Conservation (phyloP, 2,888 invertebrate genomes). For the Bedellia somnulentella region DNA sequence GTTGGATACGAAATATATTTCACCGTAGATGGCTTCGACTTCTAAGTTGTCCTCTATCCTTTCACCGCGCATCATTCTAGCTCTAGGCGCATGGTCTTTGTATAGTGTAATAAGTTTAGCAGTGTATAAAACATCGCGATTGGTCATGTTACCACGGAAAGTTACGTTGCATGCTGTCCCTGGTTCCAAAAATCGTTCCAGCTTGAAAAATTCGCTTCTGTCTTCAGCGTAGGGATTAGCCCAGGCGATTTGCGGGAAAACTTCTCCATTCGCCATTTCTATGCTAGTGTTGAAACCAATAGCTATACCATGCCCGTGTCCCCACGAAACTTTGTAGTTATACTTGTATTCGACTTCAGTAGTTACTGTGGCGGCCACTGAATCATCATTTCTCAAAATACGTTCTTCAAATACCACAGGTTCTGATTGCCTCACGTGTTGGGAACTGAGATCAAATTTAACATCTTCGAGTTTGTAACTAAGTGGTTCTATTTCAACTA, state of each 20-base stretch:
- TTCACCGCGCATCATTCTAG: slow-evolving; percentile 64
- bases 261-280: slow-evolving; percentile 58
- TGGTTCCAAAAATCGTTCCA: slow-evolving; percentile 69
- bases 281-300: slow-evolving; percentile 70
- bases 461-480: slow-evolving; percentile 73
- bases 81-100: slow-evolving; percentile 60
- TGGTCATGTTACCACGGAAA: slow-evolving; percentile 71
- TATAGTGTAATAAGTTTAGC: slow-evolving; percentile 72
- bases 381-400: slow-evolving; percentile 54
- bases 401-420: slow-evolving; percentile 56
- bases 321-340: slow-evolving; percentile 75
- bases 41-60: slow-evolving; percentile 70
- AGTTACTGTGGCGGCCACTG: slow-evolving; percentile 64
- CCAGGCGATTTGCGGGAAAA: slow-evolving; percentile 69
- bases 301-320: slow-evolving; percentile 72
- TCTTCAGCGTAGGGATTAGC: slow-evolving; percentile 61
- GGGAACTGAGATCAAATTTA: slow-evolving; percentile 58
- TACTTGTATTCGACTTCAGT: slow-evolving; percentile 74
- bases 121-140: slow-evolving; percentile 73
- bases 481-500: slow-evolving; percentile 79
- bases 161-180: slow-evolving; percentile 84
- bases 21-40: slow-evolving; percentile 72
- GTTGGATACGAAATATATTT: slow-evolving; percentile 75
- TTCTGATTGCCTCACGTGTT: slow-evolving; percentile 46
- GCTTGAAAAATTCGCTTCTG: slow-evolving; percentile 58